A percentile compares a stretch with the other conserved stretches of the same genome.
phyloP scores from a whole-genome alignment of 2,888 invertebrate genomes.

The Crossocerus cetratus region DNA sequence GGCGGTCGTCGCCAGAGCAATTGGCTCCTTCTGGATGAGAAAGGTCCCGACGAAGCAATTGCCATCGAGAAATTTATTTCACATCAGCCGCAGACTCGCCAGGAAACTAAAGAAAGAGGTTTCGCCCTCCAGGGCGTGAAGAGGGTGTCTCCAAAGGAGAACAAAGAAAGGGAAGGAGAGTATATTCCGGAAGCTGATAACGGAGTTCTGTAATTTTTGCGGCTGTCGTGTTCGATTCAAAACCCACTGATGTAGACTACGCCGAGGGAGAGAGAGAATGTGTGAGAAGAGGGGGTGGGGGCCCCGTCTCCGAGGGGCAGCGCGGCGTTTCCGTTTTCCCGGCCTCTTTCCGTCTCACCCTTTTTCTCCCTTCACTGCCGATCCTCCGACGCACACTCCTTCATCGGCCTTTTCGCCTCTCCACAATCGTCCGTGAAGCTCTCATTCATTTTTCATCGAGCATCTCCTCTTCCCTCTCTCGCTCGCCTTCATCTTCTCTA shows the following conservation, averaged over 20 bases:
- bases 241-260: constrained; percentile 9
- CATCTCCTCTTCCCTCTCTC: constrained; percentile 20
- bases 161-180: not conserved
- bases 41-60: not conserved
- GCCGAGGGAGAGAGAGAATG: no score
- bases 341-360: not conserved
- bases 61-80: not conserved
- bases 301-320: constrained; percentile 29
- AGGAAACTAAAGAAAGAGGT: not conserved
- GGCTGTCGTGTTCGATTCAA: constrained; percentile 38
- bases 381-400: not conserved
- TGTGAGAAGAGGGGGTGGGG: constrained; percentile 1
- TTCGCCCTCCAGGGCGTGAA: not conserved
- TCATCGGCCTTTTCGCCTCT: not conserved
- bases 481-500: not conserved
- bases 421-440: constrained; percentile 21
- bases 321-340: constrained; percentile 32
- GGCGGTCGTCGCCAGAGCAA: no score
- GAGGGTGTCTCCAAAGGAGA: not conserved
- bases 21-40: not conserved
- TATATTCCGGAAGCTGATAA: constrained; percentile 42
- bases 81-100: not conserved
- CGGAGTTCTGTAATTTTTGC: constrained; percentile 52
- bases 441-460: constrained; percentile 42
- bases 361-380: not conserved